These are phyloP conservation scores for Butorides virescens DNA, from an alignment of 2,113 vertebrate species.

Conservation along the genomic window DNA sequence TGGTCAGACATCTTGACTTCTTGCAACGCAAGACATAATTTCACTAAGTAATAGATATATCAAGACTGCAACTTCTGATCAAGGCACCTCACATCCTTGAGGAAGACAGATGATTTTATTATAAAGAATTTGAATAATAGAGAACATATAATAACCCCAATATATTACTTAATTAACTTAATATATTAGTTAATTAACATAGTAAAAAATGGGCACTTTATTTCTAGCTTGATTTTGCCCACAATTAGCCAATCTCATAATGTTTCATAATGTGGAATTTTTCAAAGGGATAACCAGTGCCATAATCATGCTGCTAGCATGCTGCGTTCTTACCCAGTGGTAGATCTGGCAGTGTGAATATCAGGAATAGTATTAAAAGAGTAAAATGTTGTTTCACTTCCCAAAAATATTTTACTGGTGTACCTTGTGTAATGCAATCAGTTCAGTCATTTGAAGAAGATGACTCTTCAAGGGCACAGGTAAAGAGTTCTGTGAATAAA, in stretches of 20 bases:
- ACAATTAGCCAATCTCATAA: not conserved
- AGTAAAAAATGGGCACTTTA: not conserved
- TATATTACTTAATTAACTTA: not conserved
- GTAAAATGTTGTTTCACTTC: not conserved
- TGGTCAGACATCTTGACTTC: not conserved
- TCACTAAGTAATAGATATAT: not conserved
- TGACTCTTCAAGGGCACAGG: conserved; percentile 45
- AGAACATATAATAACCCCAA: not conserved
- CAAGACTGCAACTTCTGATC: not conserved
- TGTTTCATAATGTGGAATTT: not conserved
- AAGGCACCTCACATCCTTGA: not conserved
- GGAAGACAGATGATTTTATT: not conserved
- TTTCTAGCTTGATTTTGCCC: not conserved
- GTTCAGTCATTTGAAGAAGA: conserved; percentile 5
- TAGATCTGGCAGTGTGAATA: not conserved
- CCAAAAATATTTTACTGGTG: conserved; percentile 16
- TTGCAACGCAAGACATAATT: not conserved
- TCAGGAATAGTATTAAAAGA: not conserved
- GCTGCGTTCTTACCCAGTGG: not conserved
- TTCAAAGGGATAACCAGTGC: not conserved
- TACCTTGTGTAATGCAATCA: not conserved
- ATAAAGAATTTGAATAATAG: not conserved
- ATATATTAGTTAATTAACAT: not conserved
- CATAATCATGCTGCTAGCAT: not conserved
- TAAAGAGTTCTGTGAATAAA: conserved; percentile 36